Percentiles rank a stretch among this genome's conserved stretches.
Evolutionary conservation across 2,797 vertebrate species (phyloP).

Genomic region (Brachyrhaphis roseni): DNA sequence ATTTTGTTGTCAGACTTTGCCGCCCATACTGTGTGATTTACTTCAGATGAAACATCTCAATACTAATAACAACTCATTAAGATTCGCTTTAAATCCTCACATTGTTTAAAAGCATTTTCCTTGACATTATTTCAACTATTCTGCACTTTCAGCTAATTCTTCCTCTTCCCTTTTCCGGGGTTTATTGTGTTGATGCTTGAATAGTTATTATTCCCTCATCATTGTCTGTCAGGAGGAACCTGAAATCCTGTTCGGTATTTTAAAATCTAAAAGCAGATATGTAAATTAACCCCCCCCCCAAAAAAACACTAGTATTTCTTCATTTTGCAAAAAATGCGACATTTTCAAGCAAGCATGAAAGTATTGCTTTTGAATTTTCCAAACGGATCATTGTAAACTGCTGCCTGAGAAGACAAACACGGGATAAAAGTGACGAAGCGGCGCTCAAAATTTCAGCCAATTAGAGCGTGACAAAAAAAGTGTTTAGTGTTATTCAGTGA

Average conservation of each 20-base stretch:
- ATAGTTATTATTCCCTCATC: fast-evolving
- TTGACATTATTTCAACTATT: not conserved
- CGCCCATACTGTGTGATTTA: not conserved
- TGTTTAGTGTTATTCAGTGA: not conserved
- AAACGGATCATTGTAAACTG: fast-evolving
- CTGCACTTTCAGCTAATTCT: constrained; percentile 19
- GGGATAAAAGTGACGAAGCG: fast-evolving
- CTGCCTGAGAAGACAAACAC: fast-evolving
- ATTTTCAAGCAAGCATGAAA: not conserved
- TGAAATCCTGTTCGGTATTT: fast-evolving
- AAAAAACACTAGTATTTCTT: not conserved
- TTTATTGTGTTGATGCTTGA: fast-evolving
- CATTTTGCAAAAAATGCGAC: not conserved
- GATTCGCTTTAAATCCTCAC: not conserved
- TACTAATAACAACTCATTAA: not conserved
- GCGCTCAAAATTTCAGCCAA: not conserved
- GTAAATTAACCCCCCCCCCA: not conserved
- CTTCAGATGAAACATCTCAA: constrained; percentile 1
- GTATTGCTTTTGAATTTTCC: fast-evolving
- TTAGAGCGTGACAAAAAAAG: not conserved
- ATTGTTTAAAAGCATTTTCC: not conserved
- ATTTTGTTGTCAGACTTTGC: constrained; percentile 18
- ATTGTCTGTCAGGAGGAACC: not conserved
- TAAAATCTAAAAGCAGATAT: not conserved
- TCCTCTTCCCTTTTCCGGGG: constrained; percentile 73